Evolutionary conservation across 2,797 vertebrate species (phyloP), one percentile per base, ranked within the genome.

Genomic region (Centropyge bicolor): DNA sequence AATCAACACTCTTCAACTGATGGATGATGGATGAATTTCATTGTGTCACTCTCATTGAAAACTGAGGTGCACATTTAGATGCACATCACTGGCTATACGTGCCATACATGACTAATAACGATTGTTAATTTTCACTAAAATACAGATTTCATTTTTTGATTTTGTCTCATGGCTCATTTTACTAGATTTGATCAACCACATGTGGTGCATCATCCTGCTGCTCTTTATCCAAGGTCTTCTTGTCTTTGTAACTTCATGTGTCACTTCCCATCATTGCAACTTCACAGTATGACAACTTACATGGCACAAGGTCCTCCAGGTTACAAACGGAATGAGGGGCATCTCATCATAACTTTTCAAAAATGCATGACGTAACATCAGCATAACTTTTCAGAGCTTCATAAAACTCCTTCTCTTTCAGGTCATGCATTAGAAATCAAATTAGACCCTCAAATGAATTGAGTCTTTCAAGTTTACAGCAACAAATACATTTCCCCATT

Each of bases 401-500:
- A 85, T 82, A 78, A 90, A 92, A 90, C 81, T 75, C 67, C 62
- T 71, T 83, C 55, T 48, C 83, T 86, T 73, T 77, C 51, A 78
- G 80, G 76, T 86, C 85, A 80, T 65, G 70, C 76, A 66, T 83
- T 54, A 51, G 69, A 82, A 91, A 92, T 91, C 79, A 85, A 89
- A 89, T 93, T 84, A 91, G 45, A 80, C 72, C 71, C 67, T 84
- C 71, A 88, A 93, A 94, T 91, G 67, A 93, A 93, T 88, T 84
- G 82, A 89, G 84, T 89, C 86, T 86, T 88, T 93, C 85, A 90
- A 72, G 88, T 90, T 91, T 93, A 89, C 89, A 89, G 83, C 90
- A 91, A 93, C 91, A 94, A 93, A 93, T 91, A 89, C 66, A 76
- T 87, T 91, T 89, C 88, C 78, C 69, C 70, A 72, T 92, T 91